These are phyloP conservation scores for Pocillopora meandrina DNA, from an alignment of 92 coral and sea anemone species.

Conservation along the genomic window DNA sequence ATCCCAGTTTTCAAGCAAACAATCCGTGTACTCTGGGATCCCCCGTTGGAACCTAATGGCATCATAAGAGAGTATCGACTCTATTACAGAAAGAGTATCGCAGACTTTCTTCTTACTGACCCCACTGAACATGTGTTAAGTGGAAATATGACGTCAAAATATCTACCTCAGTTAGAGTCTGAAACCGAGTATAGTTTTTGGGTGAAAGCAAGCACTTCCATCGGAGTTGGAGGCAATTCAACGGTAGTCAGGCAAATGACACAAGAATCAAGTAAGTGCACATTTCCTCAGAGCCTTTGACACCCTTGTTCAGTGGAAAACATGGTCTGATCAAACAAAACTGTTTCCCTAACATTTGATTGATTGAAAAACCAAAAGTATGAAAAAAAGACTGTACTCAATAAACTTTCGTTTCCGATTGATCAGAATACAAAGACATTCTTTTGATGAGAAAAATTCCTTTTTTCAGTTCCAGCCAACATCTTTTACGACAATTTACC, in stretches of 20 bases:
- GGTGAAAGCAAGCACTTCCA: constrained; percentile 85
- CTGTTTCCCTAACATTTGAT: too few relatives aligned
- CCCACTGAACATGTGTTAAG: constrained; percentile 24
- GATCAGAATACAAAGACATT: background rate
- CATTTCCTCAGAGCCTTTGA: background rate
- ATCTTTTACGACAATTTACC: constrained; percentile 67
- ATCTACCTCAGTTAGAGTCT: constrained; percentile 59
- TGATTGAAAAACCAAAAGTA: too few relatives aligned
- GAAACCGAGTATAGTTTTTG: constrained; percentile 82
- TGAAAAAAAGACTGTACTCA: too few relatives aligned
- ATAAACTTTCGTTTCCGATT: background rate
- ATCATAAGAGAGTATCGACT: constrained; percentile 74
- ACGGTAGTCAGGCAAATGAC: constrained; percentile 65
- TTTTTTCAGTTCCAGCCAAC: constrained; percentile 65
- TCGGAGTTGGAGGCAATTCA: constrained; percentile 83
- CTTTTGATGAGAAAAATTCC: background rate
- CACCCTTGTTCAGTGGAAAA: background rate
- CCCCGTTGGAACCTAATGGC: constrained; percentile 91
- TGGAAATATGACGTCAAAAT: constrained; percentile 67
- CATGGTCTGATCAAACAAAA: too few relatives aligned
- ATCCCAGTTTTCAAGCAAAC: constrained; percentile 76
- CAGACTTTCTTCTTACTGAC: constrained; percentile 40
- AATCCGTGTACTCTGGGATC: constrained; percentile 88
- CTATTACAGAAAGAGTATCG: constrained; percentile 58
- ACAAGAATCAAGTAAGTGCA: constrained; percentile 63